These are phyloP conservation scores for Pitangus sulphuratus DNA, from an alignment of 2,797 vertebrate species.

Conservation along the genomic window DNA sequence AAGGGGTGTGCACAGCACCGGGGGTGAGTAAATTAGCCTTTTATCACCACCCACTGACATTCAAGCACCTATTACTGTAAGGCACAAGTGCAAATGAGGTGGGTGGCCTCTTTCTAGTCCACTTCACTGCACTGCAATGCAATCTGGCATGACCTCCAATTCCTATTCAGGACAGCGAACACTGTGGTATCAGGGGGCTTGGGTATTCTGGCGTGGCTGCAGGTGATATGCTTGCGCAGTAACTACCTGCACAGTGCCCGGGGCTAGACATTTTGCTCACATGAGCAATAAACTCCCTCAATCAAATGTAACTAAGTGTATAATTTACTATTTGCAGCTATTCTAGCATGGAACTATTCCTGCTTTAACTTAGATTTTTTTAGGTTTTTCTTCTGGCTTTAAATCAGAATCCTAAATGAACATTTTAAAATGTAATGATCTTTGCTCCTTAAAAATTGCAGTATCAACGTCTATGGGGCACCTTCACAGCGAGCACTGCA, in stretches of 20 bases:
- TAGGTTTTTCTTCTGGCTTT: conserved; percentile 34
- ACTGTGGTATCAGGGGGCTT: conserved; percentile 12
- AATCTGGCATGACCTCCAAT: conserved; percentile 50
- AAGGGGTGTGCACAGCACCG: not conserved
- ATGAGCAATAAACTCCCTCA: conserved; percentile 57
- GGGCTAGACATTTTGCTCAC: conserved; percentile 55
- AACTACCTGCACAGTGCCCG: not conserved
- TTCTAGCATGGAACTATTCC: conserved; percentile 22
- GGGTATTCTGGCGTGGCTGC: conserved; percentile 40
- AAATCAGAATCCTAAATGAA: conserved; percentile 64
- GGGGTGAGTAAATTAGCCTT: conserved; percentile 32
- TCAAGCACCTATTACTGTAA: conserved; percentile 37
- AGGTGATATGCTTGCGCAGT: conserved; percentile 16
- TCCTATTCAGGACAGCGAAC: conserved; percentile 29
- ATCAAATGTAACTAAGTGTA: conserved; percentile 55
- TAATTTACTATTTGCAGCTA: conserved; percentile 51
- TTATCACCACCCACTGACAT: conserved; percentile 43
- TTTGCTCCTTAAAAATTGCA: conserved; percentile 66
- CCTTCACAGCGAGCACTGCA: conserved; percentile 58
- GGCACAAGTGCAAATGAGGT: conserved; percentile 43
- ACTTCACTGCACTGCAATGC: conserved; percentile 17
- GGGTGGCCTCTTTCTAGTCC: conserved; percentile 61
- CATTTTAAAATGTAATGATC: conserved; percentile 57
- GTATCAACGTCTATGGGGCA: conserved; percentile 62
- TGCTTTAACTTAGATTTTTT: conserved; percentile 18